Evolutionary conservation across 2,888 invertebrate genomes (phyloP).

Genomic region (Timandra comae): DNA sequence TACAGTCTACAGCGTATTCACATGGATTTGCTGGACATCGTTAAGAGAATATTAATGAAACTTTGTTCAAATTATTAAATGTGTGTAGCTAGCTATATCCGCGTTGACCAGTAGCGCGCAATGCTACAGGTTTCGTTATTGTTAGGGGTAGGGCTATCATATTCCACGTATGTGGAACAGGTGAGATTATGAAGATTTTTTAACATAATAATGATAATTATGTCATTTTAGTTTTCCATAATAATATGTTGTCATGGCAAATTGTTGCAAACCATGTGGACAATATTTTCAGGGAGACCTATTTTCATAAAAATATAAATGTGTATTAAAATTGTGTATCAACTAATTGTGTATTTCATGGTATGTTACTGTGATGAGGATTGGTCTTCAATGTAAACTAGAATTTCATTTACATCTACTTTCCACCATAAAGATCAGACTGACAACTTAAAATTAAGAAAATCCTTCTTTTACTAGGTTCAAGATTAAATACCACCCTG

Average conservation of each 20-base stretch:
- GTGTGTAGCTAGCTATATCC: conserved; percentile 72
- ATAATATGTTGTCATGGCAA: conserved; percentile 3
- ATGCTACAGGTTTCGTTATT: conserved; percentile 75
- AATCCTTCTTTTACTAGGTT: conserved; percentile 83
- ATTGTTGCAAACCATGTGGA: conserved; percentile 31
- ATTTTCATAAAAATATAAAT: too few relatives aligned
- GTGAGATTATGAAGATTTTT: conserved; percentile 74
- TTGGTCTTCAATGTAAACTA: conserved; percentile 5
- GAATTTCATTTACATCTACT: conserved; percentile 7
- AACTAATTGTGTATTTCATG: not conserved
- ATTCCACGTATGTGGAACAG: conserved; percentile 71
- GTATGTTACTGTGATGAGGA: not conserved
- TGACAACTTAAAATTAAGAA: not conserved
- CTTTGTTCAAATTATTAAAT: conserved; percentile 61
- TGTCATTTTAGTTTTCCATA: conserved; percentile 56
- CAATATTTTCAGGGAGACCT: conserved; percentile 23
- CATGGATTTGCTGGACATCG: conserved; percentile 68
- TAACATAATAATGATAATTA: conserved; percentile 46
- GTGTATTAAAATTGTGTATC: conserved; percentile 11
- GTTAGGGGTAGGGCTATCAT: conserved; percentile 70
- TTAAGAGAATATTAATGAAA: conserved; percentile 61
- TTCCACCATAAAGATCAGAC: not conserved
- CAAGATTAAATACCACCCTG: conserved; percentile 98
- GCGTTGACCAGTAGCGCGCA: conserved; percentile 78
- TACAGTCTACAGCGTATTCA: conserved; percentile 75